phyloP scores from a whole-genome alignment of 2,888 invertebrate species.

The Mythimna albipuncta region DNA sequence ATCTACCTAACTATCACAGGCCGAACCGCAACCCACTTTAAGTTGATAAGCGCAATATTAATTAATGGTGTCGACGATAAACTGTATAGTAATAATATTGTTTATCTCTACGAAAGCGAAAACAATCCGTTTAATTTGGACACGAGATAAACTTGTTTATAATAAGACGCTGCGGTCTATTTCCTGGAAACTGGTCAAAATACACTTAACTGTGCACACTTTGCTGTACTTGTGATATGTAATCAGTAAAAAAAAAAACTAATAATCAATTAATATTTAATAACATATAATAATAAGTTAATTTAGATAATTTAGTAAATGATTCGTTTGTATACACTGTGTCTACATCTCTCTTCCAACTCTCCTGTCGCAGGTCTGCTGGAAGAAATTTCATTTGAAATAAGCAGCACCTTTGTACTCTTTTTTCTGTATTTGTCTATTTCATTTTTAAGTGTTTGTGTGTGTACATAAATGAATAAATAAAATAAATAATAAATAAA shows the following conservation, averaged over 20 bases:
- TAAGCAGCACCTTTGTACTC: too few species aligned
- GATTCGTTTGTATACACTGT: too few species aligned
- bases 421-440: too few species aligned
- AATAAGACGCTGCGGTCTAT: conserved; percentile 69
- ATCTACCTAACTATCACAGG: conserved; percentile 54
- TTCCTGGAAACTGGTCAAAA: conserved; percentile 69
- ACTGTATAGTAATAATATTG: conserved; percentile 71
- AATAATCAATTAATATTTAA: conserved; percentile 32
- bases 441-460: too few species aligned
- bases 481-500: too few species aligned
- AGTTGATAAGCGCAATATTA: conserved; percentile 81
- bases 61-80: conserved; percentile 85
- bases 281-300: conserved; percentile 35
- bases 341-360: too few species aligned
- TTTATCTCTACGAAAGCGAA: conserved; percentile 81
- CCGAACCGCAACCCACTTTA: conserved; percentile 73
- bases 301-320: too few species aligned
- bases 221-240: conserved; percentile 17
- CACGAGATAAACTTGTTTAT: conserved; percentile 76
- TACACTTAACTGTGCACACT: conserved; percentile 27
- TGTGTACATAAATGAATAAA: too few species aligned
- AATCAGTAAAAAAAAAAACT: conserved; percentile 21
- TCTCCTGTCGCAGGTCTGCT: too few species aligned
- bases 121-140: conserved; percentile 75
- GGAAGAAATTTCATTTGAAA: too few species aligned